Conservation (phyloP, 2,888 invertebrate genomes). For the Zhuqinia jingwanae region DNA sequence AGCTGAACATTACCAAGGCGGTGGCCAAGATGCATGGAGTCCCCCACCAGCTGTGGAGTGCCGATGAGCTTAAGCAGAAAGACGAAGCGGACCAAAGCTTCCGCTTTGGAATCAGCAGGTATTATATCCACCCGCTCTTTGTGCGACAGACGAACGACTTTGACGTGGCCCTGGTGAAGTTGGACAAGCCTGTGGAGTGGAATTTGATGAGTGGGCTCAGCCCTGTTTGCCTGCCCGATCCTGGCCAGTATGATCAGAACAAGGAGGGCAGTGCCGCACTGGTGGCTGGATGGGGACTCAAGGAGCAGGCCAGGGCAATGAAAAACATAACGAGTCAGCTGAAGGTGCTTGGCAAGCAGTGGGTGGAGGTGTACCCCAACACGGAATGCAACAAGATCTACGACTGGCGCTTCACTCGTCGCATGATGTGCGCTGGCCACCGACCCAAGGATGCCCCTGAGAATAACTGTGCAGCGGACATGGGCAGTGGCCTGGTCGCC, state of each 20-base stretch:
- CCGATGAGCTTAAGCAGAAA: neutral
- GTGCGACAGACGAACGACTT: neutral
- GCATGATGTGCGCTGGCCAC: conserved; percentile 76
- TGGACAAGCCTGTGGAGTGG: neutral
- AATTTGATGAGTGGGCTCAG: neutral
- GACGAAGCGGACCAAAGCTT: neutral
- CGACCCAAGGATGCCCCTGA: conserved; percentile 72
- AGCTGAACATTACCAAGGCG: conserved; percentile 42
- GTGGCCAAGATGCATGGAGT: neutral
- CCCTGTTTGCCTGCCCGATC: neutral
- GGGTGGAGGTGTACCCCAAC: conserved; percentile 71
- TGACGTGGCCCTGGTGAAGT: neutral
- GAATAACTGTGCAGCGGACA: conserved; percentile 73
- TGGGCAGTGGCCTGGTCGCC: conserved; percentile 73
- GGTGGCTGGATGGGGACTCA: conserved; percentile 76
- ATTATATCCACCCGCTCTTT: neutral
- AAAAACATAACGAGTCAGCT: too few relatives aligned
- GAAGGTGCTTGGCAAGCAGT: conserved; percentile 62
- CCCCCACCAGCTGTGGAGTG: neutral
- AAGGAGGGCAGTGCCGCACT: neutral
- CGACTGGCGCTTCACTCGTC: conserved; percentile 63
- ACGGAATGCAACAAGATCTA: conserved; percentile 69
- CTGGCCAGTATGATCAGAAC: neutral
- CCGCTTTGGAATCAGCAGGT: neutral
- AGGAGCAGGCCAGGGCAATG: too few relatives aligned